Evolutionary conservation across 2,888 invertebrate genomes (phyloP), one percentile per base, ranked within the genome.

Genomic region (Nomada goodeniana): DNA sequence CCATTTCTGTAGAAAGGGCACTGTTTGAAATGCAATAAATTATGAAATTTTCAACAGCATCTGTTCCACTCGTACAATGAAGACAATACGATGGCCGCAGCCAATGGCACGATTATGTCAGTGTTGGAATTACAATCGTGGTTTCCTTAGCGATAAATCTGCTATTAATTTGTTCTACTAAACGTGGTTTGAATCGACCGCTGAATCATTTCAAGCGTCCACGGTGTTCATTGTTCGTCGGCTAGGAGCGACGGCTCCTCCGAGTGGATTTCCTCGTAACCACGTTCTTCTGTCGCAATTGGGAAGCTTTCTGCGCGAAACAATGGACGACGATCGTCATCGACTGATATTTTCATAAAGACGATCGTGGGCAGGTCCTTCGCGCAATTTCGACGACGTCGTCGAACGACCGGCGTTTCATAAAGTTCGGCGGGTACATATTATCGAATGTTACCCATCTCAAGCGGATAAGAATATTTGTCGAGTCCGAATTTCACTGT

Each of bases 351-450:
- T 67, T 76, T 53, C 50, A 59, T 73, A 52, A 60, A 76, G 78
- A 75, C n/a, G 71, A 57, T 50, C 52, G 63, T 67, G 76, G 63
- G 74, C 72, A 72, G 71, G 80, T 65, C 23, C 5, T 36, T 36
- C 36, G 36, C 7, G 36, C 7, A 36, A 36, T 36, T 7, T 0
- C 36, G 36, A 7, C 36, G 7, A 36, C 36, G 36, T 36, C 36
- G 36, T 36, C 36, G 36, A 36, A 36, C 36, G 36, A 0, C 7
- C 36, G 36, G 36, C 36, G 36, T 36, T 36, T 36, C 36, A 36
- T 36, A 9, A 36, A 36, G 36, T 36, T 36, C 36, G 7, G 36
- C 7, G 36, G 36, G 36, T 1, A 7, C 7, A 7, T 7, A 36
- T 7, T 36, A 23, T 9, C 9, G 5, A 0, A 5, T 36, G 36